Percentiles rank a stretch among this genome's conserved stretches.
These are phyloP conservation scores for Trachymyrmex septentrionalis DNA, from an alignment of 1,140 invertebrate genomes.

Conservation along the genomic window DNA sequence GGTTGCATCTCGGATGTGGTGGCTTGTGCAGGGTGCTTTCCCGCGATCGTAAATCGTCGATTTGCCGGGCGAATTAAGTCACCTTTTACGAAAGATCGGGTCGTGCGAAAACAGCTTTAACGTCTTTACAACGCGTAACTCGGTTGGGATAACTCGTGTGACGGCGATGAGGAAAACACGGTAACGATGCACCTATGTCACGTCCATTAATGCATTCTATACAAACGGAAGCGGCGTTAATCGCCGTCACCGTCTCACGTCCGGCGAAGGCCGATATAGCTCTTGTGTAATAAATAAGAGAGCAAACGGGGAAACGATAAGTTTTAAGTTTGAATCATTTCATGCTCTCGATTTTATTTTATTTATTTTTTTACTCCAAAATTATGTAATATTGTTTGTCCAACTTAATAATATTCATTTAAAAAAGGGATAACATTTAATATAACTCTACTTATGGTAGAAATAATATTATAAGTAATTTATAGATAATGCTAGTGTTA, in stretches of 20 bases:
- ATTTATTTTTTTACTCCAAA: neutral
- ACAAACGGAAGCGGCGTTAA: conserved; percentile 45
- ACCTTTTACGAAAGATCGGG: conserved; percentile 58
- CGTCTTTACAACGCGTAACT: conserved; percentile 46
- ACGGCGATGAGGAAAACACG: conserved; percentile 18
- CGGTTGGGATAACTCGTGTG: conserved; percentile 55
- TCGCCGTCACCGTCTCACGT: conserved; percentile 42
- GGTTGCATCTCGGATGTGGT: conserved; percentile 25
- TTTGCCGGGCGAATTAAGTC: conserved; percentile 71
- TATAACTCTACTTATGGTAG: neutral
- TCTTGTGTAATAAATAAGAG: conserved; percentile 37
- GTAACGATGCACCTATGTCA: conserved; percentile 44
- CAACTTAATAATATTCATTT: neutral
- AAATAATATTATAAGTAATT: neutral
- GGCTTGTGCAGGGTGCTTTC: conserved; percentile 32
- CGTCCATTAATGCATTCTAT: conserved; percentile 4
- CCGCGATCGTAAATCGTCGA: conserved; percentile 69
- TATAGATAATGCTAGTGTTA: neutral
- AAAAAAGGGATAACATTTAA: neutral
- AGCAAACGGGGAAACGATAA: neutral
- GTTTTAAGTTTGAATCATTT: conserved; percentile 5
- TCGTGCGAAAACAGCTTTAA: conserved; percentile 73
- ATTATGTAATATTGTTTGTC: neutral
- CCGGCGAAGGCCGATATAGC: conserved; percentile 12
- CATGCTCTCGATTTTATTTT: neutral